Evolutionary conservation across 2,888 invertebrate species (phyloP), one percentile per base, ranked within the genome.

Genomic region (Drosophila koepferae): DNA sequence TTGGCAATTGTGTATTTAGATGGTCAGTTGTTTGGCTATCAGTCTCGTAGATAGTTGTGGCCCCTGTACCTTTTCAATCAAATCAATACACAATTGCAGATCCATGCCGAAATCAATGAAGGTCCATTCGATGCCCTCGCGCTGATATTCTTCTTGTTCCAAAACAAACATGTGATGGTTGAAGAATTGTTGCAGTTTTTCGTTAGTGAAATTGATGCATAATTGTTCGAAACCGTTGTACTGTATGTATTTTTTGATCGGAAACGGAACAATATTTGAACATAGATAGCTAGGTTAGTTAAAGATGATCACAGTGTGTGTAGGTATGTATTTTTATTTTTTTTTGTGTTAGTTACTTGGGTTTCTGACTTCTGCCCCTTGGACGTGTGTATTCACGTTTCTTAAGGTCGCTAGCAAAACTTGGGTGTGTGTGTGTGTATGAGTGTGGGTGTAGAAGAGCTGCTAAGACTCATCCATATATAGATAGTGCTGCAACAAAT

Each of bases 71-170:
- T 96, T 96, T 94, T 96, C 96, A 92, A 96, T 95, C 85, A 97
- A 94, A 92, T 96, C 96, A 94, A 97, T 97, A 93, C 96, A 96
- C 91, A 95, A 94, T 93, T 96, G 96, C 93, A 98, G 95, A 94
- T 97, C 97, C 96, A 98, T 96, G 94, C 97, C 97, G 94, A 97
- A 97, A 95, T 97, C 97, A 94, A 98, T 97, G 94, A 98, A 98
- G 92, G 96, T 96, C 97, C 97, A 98, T 93, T 97, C 95, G 94
- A 98, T 97, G 93, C 97, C 97, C 94, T 98, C 97, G 89, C 95
- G 95, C 93, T 97, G 96, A 94, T 97, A 98, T 94, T 97, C 97
- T 94, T 98, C 97, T 95, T 97, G 97, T 94, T 97, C 97, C 93
- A 98, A 95, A 86, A 98, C 97, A 94, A 97, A 97, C 97, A 98